Base-by-base conservation (phyloP, 2,797 vertebrate species). In the Betta splendens region DNA sequence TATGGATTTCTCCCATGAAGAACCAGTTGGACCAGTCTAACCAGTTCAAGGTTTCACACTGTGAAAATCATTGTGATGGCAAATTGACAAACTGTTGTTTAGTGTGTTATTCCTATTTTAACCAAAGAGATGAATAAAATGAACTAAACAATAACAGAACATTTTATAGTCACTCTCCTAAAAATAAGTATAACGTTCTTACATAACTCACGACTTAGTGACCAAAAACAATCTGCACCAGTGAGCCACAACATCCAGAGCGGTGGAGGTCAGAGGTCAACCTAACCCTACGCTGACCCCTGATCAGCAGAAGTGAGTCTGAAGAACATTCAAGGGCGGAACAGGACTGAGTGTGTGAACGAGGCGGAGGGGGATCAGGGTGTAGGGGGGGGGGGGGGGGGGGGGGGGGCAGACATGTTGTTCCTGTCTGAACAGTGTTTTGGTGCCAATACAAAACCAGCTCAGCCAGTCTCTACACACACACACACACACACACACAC, bases 391-490 rank as follows among this genome's bases (percentile, higher is more conserved):
- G 12, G 16, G 20, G 42, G 32, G 40, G 33, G 25, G 46, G 63
- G n/a, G 64, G 10, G 43, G 2, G 10, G 54, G 65, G 39, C 54
- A 73, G 65, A 64, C 63, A 72, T 64, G 57, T 44, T 62, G 55
- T 74, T 53, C 57, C 49, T 75, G 69, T 77, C 49, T 61, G 87
- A 84, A 83, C 76, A 71, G 42, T 51, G 54, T 56, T 66, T 61
- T 43, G 33, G 63, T 83, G 81, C 71, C 72, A 75, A 67, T 66
- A 53, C 43, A 55, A 73, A 86, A 83, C 85, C 64, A 55, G 85
- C 72, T 78, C 60, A 74, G 62, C 85, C 69, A 7, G 83, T 79
- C 58, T 40, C 47, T 47, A 45, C 4, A 53, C 42, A 52, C 55
- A 73, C 40, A 64, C 40, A 7, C 28, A 26, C 60, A 39, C 38